Evolutionary conservation across 2,113 vertebrate species (phyloP).

Genomic region (Bos javanicus): DNA sequence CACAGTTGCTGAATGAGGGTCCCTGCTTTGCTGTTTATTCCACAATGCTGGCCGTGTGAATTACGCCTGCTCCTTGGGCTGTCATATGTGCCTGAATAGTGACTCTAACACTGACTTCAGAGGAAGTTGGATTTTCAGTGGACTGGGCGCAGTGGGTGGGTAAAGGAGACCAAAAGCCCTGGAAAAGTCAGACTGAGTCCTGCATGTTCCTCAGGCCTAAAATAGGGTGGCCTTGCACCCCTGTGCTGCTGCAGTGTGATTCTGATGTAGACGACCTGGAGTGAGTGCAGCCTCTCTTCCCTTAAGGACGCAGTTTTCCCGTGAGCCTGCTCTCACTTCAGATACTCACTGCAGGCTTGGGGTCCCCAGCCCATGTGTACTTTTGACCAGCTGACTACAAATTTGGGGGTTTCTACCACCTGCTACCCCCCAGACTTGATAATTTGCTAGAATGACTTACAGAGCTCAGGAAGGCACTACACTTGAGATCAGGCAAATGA

Average conservation of each 20-base stretch:
- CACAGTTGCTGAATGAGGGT: neutral
- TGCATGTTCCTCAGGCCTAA: neutral
- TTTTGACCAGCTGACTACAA: neutral
- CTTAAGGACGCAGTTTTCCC: neutral
- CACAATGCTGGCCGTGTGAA: too few relatives aligned
- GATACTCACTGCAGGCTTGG: neutral
- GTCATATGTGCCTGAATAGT: neutral
- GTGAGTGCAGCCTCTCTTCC: neutral
- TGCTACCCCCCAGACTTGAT: neutral
- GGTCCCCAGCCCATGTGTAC: neutral
- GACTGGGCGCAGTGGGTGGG: too few relatives aligned
- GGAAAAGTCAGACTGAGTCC: neutral
- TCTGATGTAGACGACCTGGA: neutral
- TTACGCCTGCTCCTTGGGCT: neutral
- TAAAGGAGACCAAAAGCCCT: neutral
- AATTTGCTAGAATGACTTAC: neutral
- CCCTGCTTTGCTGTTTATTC: neutral
- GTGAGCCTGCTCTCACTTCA: neutral
- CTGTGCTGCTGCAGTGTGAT: neutral
- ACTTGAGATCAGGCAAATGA: neutral
- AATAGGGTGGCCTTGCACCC: neutral
- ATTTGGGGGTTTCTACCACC: neutral
- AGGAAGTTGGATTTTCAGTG: neutral
- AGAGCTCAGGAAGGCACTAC: neutral
- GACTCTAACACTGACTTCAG: neutral